Conservation (phyloP, 2,797 vertebrate genomes). For the Semaprochilodus insignis region DNA sequence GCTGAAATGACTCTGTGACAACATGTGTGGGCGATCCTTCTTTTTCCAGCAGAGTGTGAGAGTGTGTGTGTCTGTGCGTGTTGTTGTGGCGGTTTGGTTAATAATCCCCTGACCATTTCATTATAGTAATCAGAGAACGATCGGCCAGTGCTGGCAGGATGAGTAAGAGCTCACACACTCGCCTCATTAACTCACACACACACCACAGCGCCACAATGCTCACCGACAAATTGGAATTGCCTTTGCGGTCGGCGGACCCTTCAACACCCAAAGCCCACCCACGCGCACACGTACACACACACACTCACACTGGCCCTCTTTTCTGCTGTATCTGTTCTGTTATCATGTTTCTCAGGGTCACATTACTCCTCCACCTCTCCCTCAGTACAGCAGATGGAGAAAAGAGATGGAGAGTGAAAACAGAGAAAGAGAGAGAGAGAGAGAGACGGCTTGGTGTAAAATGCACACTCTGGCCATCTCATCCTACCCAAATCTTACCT, state of each 20-base stretch:
- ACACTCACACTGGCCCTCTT: conserved; percentile 14
- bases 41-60: conserved; percentile 51
- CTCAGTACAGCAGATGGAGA: conserved; percentile 35
- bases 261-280: conserved; percentile 45
- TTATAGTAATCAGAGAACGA: conserved; percentile 87
- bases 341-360: conserved; percentile 25
- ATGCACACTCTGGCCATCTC: too few species aligned
- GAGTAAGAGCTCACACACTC: conserved; percentile 82
- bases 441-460: background rate
- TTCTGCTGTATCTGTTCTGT: conserved; percentile 17
- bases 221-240: conserved; percentile 84
- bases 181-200: conserved; percentile 83
- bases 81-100: conserved; percentile 77
- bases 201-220: conserved; percentile 66
- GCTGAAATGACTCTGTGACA: conserved; percentile 53
- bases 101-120: conserved; percentile 87
- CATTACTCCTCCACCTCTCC: conserved; percentile 29
- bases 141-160: conserved; percentile 83
- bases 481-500: too few species aligned
- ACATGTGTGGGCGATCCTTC: conserved; percentile 47
- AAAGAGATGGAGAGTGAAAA: background rate
- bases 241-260: conserved; percentile 62
- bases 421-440: background rate
- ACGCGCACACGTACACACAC: conserved; percentile 31
- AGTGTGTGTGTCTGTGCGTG: conserved; percentile 57